Percentiles rank a stretch among this genome's conserved stretches.
Conservation (phyloP, 1,140 invertebrate genomes). For the Harlomillsia oculata region DNA sequence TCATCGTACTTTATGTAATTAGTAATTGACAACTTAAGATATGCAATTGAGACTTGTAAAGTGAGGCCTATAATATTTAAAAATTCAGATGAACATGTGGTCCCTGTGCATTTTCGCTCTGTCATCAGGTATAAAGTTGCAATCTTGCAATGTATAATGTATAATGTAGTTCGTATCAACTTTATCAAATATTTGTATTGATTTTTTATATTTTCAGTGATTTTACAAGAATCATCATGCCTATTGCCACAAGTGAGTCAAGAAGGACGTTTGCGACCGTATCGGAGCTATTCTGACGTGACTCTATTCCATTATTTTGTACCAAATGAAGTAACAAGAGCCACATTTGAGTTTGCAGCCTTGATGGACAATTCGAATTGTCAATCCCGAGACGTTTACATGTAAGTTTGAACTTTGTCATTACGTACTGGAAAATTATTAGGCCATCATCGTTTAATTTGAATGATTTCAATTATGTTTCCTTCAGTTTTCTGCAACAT, state of each 20-base stretch:
- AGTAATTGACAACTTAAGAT: no score
- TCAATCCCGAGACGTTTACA: slow-evolving; percentile 42
- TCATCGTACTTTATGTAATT: no score
- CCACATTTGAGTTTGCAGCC: slow-evolving; percentile 50
- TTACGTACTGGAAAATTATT: not conserved
- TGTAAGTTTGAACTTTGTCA: slow-evolving; percentile 39
- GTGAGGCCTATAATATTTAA: no score
- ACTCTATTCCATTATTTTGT: slow-evolving; percentile 47
- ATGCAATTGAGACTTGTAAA: no score
- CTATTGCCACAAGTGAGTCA: slow-evolving; percentile 44
- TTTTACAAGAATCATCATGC: not conserved
- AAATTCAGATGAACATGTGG: no score
- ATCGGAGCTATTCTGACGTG: slow-evolving; percentile 46
- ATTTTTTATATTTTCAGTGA: not conserved
- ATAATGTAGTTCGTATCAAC: no score
- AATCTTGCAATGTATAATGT: no score
- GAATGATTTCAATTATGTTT: not conserved
- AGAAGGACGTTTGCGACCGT: slow-evolving; percentile 42
- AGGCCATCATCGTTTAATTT: slow-evolving; percentile 1
- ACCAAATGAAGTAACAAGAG: slow-evolving; percentile 44
- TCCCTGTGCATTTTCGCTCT: no score
- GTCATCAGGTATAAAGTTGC: no score
- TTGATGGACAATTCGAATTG: slow-evolving; percentile 46
- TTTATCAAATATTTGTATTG: no score
- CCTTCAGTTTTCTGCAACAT: slow-evolving; percentile 48